Evolutionary conservation across 2,113 vertebrate species (phyloP).

Genomic region (Hemiscyllium ocellatum): DNA sequence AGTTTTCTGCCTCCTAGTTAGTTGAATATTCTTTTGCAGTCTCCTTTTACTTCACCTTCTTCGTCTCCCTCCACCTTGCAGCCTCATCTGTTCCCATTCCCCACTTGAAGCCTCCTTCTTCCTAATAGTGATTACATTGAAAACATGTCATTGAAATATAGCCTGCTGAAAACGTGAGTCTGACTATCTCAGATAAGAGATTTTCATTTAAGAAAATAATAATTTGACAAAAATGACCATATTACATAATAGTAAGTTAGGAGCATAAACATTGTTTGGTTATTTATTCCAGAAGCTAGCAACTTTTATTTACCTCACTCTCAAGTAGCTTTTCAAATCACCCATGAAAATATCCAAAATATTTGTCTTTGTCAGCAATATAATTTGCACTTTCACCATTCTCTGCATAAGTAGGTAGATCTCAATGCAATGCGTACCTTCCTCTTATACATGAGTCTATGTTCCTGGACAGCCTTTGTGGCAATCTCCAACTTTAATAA

Average conservation of each 20-base stretch:
- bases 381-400: not conserved
- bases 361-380: not conserved
- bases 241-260: not conserved
- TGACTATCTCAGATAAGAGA: not conserved
- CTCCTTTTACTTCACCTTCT: no score
- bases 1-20: no score
- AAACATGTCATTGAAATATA: not conserved
- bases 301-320: not conserved
- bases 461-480: not conserved
- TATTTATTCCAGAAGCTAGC: not conserved
- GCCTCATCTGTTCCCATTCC: no score
- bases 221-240: not conserved
- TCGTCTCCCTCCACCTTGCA: no score
- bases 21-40: no score
- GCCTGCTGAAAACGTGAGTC: not conserved
- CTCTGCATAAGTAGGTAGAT: not conserved
- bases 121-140: not conserved
- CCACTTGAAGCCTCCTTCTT: no score
- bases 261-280: not conserved
- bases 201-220: not conserved
- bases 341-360: not conserved
- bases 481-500: not conserved
- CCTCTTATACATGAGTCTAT: not conserved
- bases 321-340: not conserved
- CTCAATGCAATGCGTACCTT: not conserved